Evolutionary conservation across 2,113 vertebrate species (phyloP), one percentile per base, ranked within the genome.

Genomic region (Chrysemys picta): DNA sequence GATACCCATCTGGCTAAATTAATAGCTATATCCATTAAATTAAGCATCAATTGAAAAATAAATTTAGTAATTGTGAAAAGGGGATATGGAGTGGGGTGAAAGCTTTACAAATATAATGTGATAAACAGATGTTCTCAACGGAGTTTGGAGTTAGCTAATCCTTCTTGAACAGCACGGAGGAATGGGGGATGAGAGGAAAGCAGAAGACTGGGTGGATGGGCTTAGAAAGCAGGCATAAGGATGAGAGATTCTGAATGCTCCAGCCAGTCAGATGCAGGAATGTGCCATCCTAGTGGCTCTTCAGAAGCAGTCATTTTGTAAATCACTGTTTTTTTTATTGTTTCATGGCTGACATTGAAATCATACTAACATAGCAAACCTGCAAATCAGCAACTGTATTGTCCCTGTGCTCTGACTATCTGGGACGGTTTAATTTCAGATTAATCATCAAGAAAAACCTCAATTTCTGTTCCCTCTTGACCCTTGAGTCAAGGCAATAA

Each of bases 201-300:
- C 13, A 31, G 78, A 96, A 29, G 54, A 88, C 54, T 80, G 72
- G 62, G 54, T 81, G 85, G 42, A 27, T 87, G 93, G 8, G 83
- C 11, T 49, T 45, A 76, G 25, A 76, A 38, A 45, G 25, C 62
- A 82, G 31, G 19, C 38, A 4, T 53, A 56, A 93, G 29, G 78
- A 90, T 94, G 84, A 89, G 29, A 90, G 87, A 94, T 82, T 94
- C 88, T 89, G 92, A 83, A 54, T 88, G 17, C 84, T n/a, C 79
- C 56, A 65, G 45, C 38, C 86, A 49, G 45, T 69, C 57, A 89
- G 52, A 72, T 80, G 76, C 10, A 95, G 25, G 85, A 91, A 93
- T 88, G 86, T 94, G 59, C 27, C 1, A 2, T 59, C 42, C 85
- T 82, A 93, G 53, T 88, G 45, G 14, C 45, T 91, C 93, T 91